Percentiles rank a stretch among this genome's conserved stretches.
These are phyloP conservation scores for Dryadula phaetusa DNA, from an alignment of 2,888 invertebrate genomes.

Conservation along the genomic window DNA sequence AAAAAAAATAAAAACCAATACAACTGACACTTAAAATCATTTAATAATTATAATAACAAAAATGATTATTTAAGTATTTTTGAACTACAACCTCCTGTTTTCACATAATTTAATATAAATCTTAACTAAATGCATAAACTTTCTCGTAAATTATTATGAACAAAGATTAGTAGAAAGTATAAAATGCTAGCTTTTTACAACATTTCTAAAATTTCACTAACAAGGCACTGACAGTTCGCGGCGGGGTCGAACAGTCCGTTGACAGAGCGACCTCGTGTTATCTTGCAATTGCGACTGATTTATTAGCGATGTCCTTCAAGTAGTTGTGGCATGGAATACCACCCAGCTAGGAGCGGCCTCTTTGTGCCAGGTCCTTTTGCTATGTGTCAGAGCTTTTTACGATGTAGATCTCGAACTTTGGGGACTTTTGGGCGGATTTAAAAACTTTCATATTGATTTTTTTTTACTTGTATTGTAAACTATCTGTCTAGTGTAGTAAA, in stretches of 20 bases:
- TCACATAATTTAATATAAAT: no score
- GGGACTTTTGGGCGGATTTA: conserved; percentile 18
- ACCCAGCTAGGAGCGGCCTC: conserved; percentile 54
- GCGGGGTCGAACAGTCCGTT: conserved; percentile 33
- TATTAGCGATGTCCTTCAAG: conserved; percentile 42
- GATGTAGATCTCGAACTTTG: conserved; percentile 37
- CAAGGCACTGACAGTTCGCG: conserved; percentile 33
- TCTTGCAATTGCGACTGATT: conserved; percentile 46
- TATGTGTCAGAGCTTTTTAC: conserved; percentile 51
- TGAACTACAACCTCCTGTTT: no score
- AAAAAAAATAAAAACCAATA: no score
- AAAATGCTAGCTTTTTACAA: neutral
- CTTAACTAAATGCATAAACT: no score
- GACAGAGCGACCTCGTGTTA: conserved; percentile 40
- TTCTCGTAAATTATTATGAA: no score
- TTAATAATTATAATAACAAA: no score
- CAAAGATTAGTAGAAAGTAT: no score
- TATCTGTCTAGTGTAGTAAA: no score
- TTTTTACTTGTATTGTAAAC: neutral
- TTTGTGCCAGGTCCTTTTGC: conserved; percentile 54
- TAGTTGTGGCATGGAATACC: conserved; percentile 45
- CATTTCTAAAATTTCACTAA: conserved; percentile 9
- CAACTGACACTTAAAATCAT: no score
- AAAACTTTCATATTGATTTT: neutral
- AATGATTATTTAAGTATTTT: no score